Conservation (phyloP, 1,140 invertebrate genomes). For the Rhopalosiphum padi region DNA sequence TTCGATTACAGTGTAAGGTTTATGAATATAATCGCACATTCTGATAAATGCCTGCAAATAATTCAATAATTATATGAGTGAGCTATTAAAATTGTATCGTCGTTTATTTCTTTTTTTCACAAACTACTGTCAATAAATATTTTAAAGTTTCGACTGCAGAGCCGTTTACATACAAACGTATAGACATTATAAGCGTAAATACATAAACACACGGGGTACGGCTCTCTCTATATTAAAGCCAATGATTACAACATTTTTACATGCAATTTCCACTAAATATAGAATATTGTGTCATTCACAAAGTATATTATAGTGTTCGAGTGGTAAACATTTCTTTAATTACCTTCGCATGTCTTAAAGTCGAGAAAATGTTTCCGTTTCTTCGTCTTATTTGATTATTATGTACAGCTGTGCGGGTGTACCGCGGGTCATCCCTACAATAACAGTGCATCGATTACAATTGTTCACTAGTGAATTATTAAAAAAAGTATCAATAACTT, state of each 20-base stretch:
- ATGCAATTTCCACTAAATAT: background rate
- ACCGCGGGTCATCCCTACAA: background rate
- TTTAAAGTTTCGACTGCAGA: background rate
- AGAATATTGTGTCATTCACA: conserved; percentile 1
- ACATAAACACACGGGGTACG: background rate
- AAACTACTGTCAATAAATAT: background rate
- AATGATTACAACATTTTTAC: conserved; percentile 5
- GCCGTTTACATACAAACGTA: background rate
- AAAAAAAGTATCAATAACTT: background rate
- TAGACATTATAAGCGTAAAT: background rate
- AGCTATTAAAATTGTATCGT: background rate
- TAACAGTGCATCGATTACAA: background rate
- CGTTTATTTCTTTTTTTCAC: background rate
- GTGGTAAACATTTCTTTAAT: conserved; percentile 3
- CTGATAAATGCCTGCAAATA: background rate
- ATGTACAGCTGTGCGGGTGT: background rate
- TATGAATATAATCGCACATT: background rate
- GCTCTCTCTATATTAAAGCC: background rate
- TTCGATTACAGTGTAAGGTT: background rate
- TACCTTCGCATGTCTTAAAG: background rate
- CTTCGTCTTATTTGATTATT: background rate
- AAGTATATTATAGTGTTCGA: background rate
- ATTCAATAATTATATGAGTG: background rate
- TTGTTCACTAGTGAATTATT: background rate
- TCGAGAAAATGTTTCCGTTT: background rate